These are phyloP conservation scores for Carcinoscorpius rotundicauda DNA, from an alignment of 1,140 invertebrate genomes.

Conservation along the genomic window DNA sequence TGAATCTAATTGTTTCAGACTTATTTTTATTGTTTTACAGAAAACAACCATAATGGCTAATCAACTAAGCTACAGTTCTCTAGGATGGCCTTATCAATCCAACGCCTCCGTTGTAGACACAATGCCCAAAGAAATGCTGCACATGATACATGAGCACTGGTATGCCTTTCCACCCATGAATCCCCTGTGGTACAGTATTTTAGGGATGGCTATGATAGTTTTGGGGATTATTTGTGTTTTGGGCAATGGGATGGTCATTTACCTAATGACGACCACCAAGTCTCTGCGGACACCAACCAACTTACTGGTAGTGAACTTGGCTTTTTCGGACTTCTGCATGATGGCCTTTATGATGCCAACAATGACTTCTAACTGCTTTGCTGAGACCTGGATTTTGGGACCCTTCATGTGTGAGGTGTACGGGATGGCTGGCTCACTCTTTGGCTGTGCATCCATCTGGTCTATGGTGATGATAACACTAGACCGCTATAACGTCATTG, in stretches of 20 bases:
- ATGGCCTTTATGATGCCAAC: constrained; percentile 65
- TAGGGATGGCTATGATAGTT: constrained; percentile 58
- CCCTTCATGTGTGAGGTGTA: constrained; percentile 70
- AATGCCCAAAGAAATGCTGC: constrained; percentile 55
- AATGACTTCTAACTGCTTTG: constrained; percentile 67
- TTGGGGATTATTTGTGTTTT: constrained; percentile 54
- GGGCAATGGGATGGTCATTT: constrained; percentile 75
- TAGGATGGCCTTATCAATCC: constrained; percentile 13
- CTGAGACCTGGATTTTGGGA: constrained; percentile 73
- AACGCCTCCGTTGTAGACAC: constrained; percentile 61
- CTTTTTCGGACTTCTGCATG: constrained; percentile 77
- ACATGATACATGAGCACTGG: constrained; percentile 57
- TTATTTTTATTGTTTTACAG: too few species aligned
- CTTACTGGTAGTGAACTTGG: constrained; percentile 68
- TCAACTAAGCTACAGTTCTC: too few species aligned
- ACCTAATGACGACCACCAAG: constrained; percentile 66
- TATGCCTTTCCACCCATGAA: constrained; percentile 63
- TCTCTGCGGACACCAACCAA: constrained; percentile 67
- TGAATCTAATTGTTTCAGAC: too few species aligned
- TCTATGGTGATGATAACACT: constrained; percentile 67
- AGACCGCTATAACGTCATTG: constrained; percentile 74
- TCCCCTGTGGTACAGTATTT: constrained; percentile 60
- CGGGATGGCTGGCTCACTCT: constrained; percentile 60
- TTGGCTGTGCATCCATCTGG: constrained; percentile 68
- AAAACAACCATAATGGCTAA: too few species aligned